phyloP scores from a whole-genome alignment of 2,888 invertebrate genomes.

The Apoda limacodes region DNA sequence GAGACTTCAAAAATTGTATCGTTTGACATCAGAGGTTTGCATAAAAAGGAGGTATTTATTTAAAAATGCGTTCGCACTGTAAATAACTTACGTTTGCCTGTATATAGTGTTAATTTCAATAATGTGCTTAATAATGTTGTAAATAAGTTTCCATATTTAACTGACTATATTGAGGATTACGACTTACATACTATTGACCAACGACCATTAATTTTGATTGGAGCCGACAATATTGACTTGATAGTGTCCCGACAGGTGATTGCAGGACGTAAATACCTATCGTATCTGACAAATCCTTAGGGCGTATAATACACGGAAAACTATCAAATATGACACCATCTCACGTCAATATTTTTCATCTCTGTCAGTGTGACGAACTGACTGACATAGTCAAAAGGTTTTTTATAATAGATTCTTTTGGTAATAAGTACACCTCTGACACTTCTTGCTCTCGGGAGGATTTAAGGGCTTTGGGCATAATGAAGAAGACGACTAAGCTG shows the following conservation, averaged over 20 bases:
- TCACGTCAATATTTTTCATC: too few relatives aligned
- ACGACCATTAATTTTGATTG: neutral
- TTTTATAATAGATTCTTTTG: neutral
- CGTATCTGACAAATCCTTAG: neutral
- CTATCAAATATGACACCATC: too few relatives aligned
- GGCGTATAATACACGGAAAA: neutral
- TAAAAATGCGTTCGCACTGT: neutral
- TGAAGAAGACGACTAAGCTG: neutral
- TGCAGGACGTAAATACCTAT: neutral
- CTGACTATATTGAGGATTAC: neutral
- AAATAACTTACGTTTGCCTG: conserved; percentile 2
- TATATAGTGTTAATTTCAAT: neutral
- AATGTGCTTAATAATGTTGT: conserved; percentile 1
- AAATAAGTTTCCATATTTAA: neutral
- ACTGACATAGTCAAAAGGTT: neutral
- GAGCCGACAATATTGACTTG: neutral
- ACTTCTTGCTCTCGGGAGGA: conserved; percentile 1
- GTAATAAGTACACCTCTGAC: neutral
- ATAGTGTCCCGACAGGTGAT: neutral
- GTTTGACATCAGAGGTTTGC: neutral
- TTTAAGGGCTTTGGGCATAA: neutral
- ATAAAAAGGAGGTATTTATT: neutral
- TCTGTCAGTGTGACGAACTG: neutral
- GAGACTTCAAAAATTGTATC: neutral
- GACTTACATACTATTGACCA: neutral